Evolutionary conservation across 2,888 invertebrate species (phyloP).

Genomic region (Muschampia plurimacula): DNA sequence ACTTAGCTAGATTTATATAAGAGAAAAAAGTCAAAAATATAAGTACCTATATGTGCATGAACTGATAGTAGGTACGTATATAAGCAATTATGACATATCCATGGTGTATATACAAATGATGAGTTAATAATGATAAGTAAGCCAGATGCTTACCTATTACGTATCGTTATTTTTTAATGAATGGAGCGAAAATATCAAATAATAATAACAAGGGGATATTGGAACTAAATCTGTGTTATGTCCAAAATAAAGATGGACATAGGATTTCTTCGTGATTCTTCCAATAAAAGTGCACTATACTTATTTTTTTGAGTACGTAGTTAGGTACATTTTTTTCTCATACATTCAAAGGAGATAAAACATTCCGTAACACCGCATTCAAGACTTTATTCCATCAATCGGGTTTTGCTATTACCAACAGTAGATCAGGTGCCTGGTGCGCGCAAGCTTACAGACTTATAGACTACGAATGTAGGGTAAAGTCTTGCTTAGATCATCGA

Average conservation of each 20-base stretch:
- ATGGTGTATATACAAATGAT: constrained; percentile 24
- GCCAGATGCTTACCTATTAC: background rate
- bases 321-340: constrained; percentile 3
- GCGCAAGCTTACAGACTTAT: constrained; percentile 58
- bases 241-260: constrained; percentile 1
- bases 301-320: too few relatives aligned
- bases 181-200: constrained; percentile 20
- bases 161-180: constrained; percentile 10
- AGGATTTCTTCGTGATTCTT: background rate
- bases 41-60: constrained; percentile 37
- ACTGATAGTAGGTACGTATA: constrained; percentile 35
- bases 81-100: constrained; percentile 28
- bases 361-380: constrained; percentile 34
- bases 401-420: constrained; percentile 37
- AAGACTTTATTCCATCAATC: constrained; percentile 26
- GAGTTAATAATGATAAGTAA: constrained; percentile 18
- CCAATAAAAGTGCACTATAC: background rate
- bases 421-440: constrained; percentile 64
- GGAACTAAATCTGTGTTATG: constrained; percentile 15
- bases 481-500: constrained; percentile 79
- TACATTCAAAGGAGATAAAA: constrained; percentile 31
- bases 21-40: too few relatives aligned
- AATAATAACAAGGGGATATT: constrained; percentile 19
- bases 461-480: constrained; percentile 83
- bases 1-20: background rate